A percentile compares a stretch with the other conserved stretches of the same genome.
phyloP scores from a whole-genome alignment of 2,888 invertebrate genomes.

The Entomobrya multifasciata region DNA sequence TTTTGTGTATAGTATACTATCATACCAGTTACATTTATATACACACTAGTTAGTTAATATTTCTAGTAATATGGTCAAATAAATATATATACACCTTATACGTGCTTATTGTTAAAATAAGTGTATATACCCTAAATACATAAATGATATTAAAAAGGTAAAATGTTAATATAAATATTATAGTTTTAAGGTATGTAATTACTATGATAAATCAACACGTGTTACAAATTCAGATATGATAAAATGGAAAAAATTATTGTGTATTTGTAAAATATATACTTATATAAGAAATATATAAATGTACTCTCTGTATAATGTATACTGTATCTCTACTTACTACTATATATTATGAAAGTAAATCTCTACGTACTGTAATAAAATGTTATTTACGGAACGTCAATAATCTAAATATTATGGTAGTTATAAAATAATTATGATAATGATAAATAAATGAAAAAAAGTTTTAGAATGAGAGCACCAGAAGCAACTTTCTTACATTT shows the following conservation, averaged over 20 bases:
- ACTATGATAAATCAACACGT: constrained; percentile 5
- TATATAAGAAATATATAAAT: background rate
- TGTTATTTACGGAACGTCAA: constrained; percentile 58
- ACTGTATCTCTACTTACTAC: background rate
- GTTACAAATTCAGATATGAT: constrained; percentile 9
- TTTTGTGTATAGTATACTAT: background rate
- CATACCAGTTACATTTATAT: no score
- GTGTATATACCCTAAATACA: constrained; percentile 28
- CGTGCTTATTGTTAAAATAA: background rate
- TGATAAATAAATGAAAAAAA: constrained; percentile 42
- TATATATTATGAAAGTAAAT: background rate
- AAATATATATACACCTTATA: constrained; percentile 15
- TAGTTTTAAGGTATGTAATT: no score
- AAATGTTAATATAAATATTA: no score
- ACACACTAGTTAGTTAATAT: no score
- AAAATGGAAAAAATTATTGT: constrained; percentile 17
- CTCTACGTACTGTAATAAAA: constrained; percentile 33
- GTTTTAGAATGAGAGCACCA: constrained; percentile 66
- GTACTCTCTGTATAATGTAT: constrained; percentile 39
- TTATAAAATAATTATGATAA: constrained; percentile 8
- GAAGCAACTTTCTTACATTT: constrained; percentile 26
- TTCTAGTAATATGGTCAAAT: no score
- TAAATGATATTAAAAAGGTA: constrained; percentile 27
- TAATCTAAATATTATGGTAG: constrained; percentile 26
- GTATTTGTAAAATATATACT: constrained; percentile 20